Percentiles rank a stretch among this genome's conserved stretches.
Evolutionary conservation across 2,888 invertebrate species (phyloP).

Genomic region (Abrostola tripartita): DNA sequence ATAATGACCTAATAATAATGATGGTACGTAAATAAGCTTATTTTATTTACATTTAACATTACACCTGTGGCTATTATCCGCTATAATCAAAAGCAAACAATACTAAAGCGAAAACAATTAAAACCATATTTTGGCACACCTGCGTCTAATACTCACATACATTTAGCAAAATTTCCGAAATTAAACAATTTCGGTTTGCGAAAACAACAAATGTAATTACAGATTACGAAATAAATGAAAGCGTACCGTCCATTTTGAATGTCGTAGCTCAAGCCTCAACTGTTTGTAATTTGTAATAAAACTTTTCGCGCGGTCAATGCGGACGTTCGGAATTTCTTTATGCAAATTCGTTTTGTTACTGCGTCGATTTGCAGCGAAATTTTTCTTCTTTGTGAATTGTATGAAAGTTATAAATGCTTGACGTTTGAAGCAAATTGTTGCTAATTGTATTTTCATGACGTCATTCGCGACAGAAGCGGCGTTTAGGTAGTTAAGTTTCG

Average conservation of each 20-base stretch:
- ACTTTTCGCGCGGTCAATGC: constrained; percentile 41
- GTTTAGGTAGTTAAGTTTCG: not conserved
- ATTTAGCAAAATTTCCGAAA: constrained; percentile 29
- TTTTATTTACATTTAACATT: too few species aligned
- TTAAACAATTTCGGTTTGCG: constrained; percentile 30
- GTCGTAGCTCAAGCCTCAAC: constrained; percentile 29
- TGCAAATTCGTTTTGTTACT: constrained; percentile 41
- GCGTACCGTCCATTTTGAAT: constrained; percentile 33
- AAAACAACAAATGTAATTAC: constrained; percentile 43
- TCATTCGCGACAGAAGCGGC: constrained; percentile 9
- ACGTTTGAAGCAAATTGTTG: constrained; percentile 31
- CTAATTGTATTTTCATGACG: constrained; percentile 16
- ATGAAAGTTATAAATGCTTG: constrained; percentile 31
- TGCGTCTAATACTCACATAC: constrained; percentile 24
- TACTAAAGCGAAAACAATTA: constrained; percentile 25
- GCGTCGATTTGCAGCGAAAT: constrained; percentile 32
- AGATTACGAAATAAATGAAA: constrained; percentile 37
- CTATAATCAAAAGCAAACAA: constrained; percentile 4
- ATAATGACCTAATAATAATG: too few species aligned
- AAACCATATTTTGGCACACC: constrained; percentile 32
- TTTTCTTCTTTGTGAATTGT: constrained; percentile 42
- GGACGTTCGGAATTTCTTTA: constrained; percentile 43
- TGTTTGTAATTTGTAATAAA: constrained; percentile 50
- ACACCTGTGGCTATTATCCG: not conserved
- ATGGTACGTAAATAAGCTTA: too few species aligned